Evolutionary conservation across 2,888 invertebrate genomes (phyloP).

Genomic region (Punctoribates punctum): DNA sequence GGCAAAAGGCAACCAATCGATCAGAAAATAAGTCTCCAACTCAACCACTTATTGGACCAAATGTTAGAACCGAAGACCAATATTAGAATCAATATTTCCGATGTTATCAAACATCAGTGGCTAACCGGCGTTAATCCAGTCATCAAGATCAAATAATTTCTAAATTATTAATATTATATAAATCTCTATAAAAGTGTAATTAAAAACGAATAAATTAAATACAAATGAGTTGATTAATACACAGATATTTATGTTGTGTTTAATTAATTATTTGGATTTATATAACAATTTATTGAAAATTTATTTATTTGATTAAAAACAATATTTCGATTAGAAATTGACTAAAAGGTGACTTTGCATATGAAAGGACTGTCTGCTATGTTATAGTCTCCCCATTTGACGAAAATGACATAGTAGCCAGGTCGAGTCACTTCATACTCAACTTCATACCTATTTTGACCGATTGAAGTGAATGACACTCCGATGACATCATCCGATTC

Average conservation of each 20-base stretch:
- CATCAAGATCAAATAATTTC: not conserved
- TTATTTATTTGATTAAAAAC: too few species aligned
- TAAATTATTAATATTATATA: too few species aligned
- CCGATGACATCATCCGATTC: conserved; percentile 50
- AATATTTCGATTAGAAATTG: not conserved
- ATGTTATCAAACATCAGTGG: not conserved
- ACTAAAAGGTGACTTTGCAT: conserved; percentile 47
- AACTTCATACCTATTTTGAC: conserved; percentile 53
- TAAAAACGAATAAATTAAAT: too few species aligned
- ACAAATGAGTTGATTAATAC: too few species aligned
- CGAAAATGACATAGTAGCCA: conserved; percentile 52
- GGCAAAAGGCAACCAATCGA: conserved; percentile 39
- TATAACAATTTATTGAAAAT: too few species aligned
- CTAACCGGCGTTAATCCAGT: not conserved
- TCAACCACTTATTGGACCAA: not conserved
- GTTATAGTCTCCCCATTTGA: conserved; percentile 51
- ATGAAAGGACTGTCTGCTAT: conserved; percentile 51
- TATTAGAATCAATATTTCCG: not conserved
- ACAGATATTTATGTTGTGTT: too few species aligned
- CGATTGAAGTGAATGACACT: conserved; percentile 52
- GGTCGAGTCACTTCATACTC: conserved; percentile 52
- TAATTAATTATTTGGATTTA: too few species aligned
- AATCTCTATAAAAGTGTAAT: too few species aligned
- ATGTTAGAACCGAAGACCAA: not conserved
- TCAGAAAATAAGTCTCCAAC: not conserved